Conservation (phyloP, 2,797 vertebrate genomes). For the Sebastes nivosus region DNA sequence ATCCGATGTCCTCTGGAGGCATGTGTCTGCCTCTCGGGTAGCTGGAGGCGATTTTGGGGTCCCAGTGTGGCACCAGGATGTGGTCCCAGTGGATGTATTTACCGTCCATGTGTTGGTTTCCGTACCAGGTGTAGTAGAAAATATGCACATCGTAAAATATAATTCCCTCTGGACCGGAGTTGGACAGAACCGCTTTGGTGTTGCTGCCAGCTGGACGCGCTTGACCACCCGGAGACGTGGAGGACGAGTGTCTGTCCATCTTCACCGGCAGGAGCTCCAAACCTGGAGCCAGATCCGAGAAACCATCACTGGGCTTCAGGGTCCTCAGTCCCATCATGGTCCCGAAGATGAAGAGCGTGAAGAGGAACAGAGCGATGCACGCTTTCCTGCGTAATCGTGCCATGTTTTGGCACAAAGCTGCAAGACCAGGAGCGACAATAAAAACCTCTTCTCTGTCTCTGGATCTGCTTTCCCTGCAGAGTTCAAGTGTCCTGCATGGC, state of each 20-base stretch:
- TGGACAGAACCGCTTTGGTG: constrained; percentile 71
- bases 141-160: constrained; percentile 89
- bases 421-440: constrained; percentile 10
- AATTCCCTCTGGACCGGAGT: constrained; percentile 77
- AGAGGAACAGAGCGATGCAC: constrained; percentile 88
- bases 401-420: constrained; percentile 72
- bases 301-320: constrained; percentile 87
- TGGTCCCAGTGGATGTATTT: constrained; percentile 92
- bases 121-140: constrained; percentile 92
- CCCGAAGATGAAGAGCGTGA: constrained; percentile 89
- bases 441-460: constrained; percentile 1
- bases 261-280: constrained; percentile 82
- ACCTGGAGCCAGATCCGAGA: constrained; percentile 85
- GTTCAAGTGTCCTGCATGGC: neutral
- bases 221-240: constrained; percentile 75
- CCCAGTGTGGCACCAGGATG: constrained; percentile 92
- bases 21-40: constrained; percentile 90
- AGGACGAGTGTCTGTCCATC: constrained; percentile 76
- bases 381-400: constrained; percentile 87
- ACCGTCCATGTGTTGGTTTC: constrained; percentile 82
- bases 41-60: constrained; percentile 91
- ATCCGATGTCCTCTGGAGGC: constrained; percentile 90
- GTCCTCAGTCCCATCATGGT: constrained; percentile 91
- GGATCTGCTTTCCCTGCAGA: neutral
- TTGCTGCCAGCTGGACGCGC: constrained; percentile 51